Conservation (phyloP, 2,113 vertebrate genomes). For the Trinectes maculatus region DNA sequence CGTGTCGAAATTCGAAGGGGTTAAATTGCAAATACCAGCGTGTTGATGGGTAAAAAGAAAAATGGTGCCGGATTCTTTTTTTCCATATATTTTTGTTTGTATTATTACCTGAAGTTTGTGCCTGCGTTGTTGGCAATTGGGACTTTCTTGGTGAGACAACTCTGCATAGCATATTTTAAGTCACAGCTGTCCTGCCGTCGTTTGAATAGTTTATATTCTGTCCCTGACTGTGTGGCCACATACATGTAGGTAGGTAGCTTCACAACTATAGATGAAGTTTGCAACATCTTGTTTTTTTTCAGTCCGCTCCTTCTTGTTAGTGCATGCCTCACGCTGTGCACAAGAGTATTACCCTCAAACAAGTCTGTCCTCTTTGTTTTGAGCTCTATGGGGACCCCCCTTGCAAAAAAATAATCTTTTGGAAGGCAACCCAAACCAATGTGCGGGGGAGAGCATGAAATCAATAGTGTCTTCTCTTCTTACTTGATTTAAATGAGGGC, state of each 20-base stretch:
- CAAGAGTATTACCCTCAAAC: conserved; percentile 80
- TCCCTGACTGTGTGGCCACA: conserved; percentile 49
- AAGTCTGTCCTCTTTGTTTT: conserved; percentile 82
- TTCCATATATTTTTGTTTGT: neutral
- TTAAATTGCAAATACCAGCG: conserved; percentile 47
- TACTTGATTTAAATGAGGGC: conserved; percentile 82
- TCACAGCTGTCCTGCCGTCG: conserved; percentile 15
- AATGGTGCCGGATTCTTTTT: conserved; percentile 18
- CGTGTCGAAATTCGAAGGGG: conserved; percentile 25
- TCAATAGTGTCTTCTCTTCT: conserved; percentile 81
- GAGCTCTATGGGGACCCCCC: conserved; percentile 75
- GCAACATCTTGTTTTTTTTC: conserved; percentile 43
- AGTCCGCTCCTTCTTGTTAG: conserved; percentile 76
- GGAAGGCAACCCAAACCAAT: conserved; percentile 75
- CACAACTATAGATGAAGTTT: conserved; percentile 72
- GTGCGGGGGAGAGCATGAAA: conserved; percentile 69
- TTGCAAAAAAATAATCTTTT: conserved; percentile 77
- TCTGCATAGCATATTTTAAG: conserved; percentile 10
- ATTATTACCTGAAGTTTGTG: conserved; percentile 31
- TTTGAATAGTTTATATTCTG: conserved; percentile 39
- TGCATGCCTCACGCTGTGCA: conserved; percentile 65
- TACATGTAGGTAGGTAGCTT: conserved; percentile 66
- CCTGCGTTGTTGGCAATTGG: neutral
- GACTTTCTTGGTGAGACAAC: neutral
- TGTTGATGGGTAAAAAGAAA: conserved; percentile 39